Conservation (phyloP, 2,113 vertebrate species). For the Aphyosemion australe region DNA sequence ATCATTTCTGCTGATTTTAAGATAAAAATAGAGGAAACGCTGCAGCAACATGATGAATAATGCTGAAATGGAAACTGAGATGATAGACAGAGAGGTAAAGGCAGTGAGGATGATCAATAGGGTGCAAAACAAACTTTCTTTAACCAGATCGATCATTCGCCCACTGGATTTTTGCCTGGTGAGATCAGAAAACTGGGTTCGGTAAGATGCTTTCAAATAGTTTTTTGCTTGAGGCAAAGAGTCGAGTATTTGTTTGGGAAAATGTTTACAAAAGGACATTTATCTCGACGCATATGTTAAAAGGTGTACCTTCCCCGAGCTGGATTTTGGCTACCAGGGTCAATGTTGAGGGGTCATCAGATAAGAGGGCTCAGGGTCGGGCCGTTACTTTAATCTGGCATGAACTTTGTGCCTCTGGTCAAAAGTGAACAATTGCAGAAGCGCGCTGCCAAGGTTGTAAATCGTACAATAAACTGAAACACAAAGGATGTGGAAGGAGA, state of each 20-base stretch:
- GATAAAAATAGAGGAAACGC: conserved; percentile 5
- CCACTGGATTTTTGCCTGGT: conserved; percentile 57
- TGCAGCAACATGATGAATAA: conserved; percentile 35
- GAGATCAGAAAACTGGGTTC: conserved; percentile 3
- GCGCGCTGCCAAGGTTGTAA: conserved; percentile 16
- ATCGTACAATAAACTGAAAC: conserved; percentile 33
- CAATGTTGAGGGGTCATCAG: conserved; percentile 71
- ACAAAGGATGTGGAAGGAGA: conserved; percentile 49
- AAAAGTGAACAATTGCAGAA: conserved; percentile 13
- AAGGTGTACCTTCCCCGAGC: conserved; percentile 49
- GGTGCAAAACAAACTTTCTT: conserved; percentile 73
- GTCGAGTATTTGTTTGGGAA: conserved; percentile 49
- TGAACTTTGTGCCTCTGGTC: conserved; percentile 18
- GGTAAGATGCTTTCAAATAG: too few species aligned
- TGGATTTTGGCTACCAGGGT: conserved; percentile 62
- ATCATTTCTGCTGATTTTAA: conserved; percentile 14
- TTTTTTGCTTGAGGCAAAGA: conserved; percentile 45
- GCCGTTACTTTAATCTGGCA: conserved; percentile 61
- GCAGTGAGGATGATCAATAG: conserved; percentile 64
- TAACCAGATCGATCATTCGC: conserved; percentile 68
- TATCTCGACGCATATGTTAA: conserved; percentile 48
- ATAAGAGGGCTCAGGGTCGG: conserved; percentile 71
- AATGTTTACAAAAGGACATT: conserved; percentile 41
- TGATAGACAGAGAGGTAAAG: conserved; percentile 36
- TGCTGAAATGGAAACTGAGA: conserved; percentile 13